Conservation (phyloP, 2,888 invertebrate genomes). For the Acanthacorydalis orientalis region DNA sequence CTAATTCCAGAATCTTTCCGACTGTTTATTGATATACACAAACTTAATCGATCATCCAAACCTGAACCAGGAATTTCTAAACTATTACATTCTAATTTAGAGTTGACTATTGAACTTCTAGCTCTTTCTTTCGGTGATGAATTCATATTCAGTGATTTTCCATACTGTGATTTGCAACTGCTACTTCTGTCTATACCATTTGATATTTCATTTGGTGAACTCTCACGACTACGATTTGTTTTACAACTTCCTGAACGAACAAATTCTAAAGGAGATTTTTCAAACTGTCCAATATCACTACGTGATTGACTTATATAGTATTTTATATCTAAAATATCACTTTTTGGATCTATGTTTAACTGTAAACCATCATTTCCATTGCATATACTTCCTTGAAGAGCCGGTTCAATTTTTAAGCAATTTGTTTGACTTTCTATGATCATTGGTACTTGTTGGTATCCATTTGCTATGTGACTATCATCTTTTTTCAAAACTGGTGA, state of each 20-base stretch:
- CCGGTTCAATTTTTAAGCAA: background rate
- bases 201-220: constrained; percentile 30
- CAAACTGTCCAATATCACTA: constrained; percentile 40
- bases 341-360: constrained; percentile 16
- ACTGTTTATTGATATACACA: constrained; percentile 62
- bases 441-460: constrained; percentile 49
- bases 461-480: constrained; percentile 16
- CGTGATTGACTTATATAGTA: constrained; percentile 58
- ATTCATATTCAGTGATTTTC: constrained; percentile 20
- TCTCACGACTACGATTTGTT: constrained; percentile 39
- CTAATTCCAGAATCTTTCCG: constrained; percentile 78
- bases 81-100: constrained; percentile 15
- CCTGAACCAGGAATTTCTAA: constrained; percentile 17
- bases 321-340: constrained; percentile 50
- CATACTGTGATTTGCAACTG: constrained; percentile 29
- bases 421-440: constrained; percentile 34
- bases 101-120: constrained; percentile 23
- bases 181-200: constrained; percentile 24
- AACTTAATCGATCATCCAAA: constrained; percentile 47
- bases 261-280: constrained; percentile 20
- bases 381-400: background rate
- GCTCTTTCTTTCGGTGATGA: constrained; percentile 13
- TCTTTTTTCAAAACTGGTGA: background rate
- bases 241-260: constrained; percentile 53
- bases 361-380: background rate